Conservation (phyloP, 2,113 vertebrate genomes). For the Burhinus oedicnemus region DNA sequence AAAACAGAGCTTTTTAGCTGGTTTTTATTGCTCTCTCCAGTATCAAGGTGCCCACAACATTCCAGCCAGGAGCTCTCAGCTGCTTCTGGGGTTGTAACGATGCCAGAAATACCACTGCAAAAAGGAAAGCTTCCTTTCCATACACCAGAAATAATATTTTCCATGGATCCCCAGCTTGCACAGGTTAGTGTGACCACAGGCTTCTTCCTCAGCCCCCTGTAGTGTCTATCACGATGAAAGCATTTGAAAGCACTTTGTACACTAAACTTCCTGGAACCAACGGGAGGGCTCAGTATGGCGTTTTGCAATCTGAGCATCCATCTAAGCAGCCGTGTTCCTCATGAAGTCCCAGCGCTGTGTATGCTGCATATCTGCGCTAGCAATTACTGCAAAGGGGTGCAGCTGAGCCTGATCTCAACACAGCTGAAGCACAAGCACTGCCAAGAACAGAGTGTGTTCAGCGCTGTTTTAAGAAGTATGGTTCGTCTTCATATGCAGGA, state of each 20-base stretch:
- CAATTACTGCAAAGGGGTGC: constrained; percentile 44
- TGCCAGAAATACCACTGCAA: constrained; percentile 46
- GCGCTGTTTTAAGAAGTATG: neutral
- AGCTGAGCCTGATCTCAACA: constrained; percentile 60
- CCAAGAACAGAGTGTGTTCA: constrained; percentile 56
- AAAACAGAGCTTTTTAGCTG: constrained; percentile 41
- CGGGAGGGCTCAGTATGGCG: constrained; percentile 18
- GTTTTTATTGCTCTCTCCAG: constrained; percentile 13
- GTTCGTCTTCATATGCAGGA: neutral
- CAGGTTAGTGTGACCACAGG: constrained; percentile 53
- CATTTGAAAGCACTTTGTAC: neutral
- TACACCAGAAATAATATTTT: constrained; percentile 48
- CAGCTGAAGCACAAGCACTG: constrained; percentile 46
- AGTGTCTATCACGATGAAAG: constrained; percentile 40
- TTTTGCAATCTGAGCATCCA: constrained; percentile 65
- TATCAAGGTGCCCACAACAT: constrained; percentile 36
- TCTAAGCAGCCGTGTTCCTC: neutral
- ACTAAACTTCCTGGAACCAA: neutral
- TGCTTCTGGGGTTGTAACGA: constrained; percentile 17
- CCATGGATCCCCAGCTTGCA: constrained; percentile 40
- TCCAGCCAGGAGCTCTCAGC: constrained; percentile 19
- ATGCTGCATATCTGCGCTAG: constrained; percentile 8
- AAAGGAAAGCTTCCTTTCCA: neutral
- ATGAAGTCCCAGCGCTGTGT: neutral
- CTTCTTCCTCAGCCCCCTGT: constrained; percentile 46